These are phyloP conservation scores for Drosophila nigromelanica DNA, from an alignment of 1,140 invertebrate genomes.

Conservation along the genomic window DNA sequence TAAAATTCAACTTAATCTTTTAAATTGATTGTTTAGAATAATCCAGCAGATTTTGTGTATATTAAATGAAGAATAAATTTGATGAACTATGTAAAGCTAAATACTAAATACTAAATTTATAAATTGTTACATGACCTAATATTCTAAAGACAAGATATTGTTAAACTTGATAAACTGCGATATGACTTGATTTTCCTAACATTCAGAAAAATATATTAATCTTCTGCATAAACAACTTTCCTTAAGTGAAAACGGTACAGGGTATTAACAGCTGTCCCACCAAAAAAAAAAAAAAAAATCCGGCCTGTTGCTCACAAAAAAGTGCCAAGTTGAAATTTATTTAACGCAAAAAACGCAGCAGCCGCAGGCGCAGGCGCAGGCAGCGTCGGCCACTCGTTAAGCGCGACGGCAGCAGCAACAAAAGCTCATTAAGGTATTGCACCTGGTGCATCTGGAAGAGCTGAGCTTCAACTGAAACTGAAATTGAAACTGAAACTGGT, in stretches of 20 bases:
- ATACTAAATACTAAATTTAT: no score
- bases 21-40: no score
- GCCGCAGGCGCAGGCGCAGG: slow-evolving; percentile 43
- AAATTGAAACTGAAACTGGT: slow-evolving; percentile 20
- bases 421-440: slow-evolving; percentile 78
- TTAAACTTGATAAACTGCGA: no score
- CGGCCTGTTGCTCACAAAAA: slow-evolving; percentile 43
- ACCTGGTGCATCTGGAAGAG: slow-evolving; percentile 54
- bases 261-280: slow-evolving; percentile 57
- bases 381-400: slow-evolving; percentile 41
- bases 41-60: no score
- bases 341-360: slow-evolving; percentile 47
- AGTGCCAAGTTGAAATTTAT: slow-evolving; percentile 64
- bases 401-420: slow-evolving; percentile 26
- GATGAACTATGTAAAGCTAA: no score
- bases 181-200: no score
- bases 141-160: no score
- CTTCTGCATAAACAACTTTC: no score
- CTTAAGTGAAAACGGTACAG: neutral
- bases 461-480: slow-evolving; percentile 27
- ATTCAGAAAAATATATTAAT: no score
- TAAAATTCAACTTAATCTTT: no score
- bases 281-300: slow-evolving; percentile 28
- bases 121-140: no score
- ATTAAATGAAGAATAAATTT: no score